A percentile compares a stretch with the other conserved stretches of the same genome.
Evolutionary conservation across 2,797 vertebrate genomes (phyloP).

Genomic region (Dicrostonyx torquatus): DNA sequence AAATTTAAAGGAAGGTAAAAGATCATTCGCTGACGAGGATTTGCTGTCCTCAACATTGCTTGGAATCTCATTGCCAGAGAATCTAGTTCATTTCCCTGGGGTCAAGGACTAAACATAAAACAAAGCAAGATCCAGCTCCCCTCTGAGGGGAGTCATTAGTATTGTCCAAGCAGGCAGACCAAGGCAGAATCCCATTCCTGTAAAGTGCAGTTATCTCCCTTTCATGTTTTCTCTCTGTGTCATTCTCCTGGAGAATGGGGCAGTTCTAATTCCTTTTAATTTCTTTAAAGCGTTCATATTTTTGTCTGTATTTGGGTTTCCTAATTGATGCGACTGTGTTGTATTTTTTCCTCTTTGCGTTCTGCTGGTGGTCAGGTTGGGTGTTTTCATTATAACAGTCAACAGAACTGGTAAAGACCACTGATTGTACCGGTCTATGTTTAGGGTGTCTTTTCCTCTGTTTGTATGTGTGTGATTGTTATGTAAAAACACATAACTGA

Average conservation of each 20-base stretch:
- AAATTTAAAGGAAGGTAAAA: slow-evolving; percentile 43
- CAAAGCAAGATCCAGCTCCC: slow-evolving; percentile 22
- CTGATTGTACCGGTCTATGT: not conserved
- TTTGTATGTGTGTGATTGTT: not conserved
- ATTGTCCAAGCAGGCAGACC: slow-evolving; percentile 47
- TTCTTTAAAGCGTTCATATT: slow-evolving; percentile 38
- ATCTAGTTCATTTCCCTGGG: slow-evolving; percentile 62
- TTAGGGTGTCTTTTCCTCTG: not conserved
- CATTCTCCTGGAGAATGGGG: not conserved
- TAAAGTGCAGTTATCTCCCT: not conserved
- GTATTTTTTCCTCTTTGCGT: slow-evolving; percentile 43
- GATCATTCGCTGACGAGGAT: slow-evolving; percentile 45
- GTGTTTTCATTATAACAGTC: slow-evolving; percentile 47
- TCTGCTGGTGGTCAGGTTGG: slow-evolving; percentile 10
- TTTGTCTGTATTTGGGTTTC: slow-evolving; percentile 31
- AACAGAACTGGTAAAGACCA: slow-evolving; percentile 49
- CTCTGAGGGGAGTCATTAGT: slow-evolving; percentile 50
- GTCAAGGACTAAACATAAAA: slow-evolving; percentile 61
- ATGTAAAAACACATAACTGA: not conserved
- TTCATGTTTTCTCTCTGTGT: not conserved
- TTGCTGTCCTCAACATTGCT: slow-evolving; percentile 52
- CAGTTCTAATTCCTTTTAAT: slow-evolving; percentile 42
- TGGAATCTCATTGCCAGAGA: slow-evolving; percentile 55
- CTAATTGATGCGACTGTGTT: not conserved
- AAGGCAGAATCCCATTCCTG: not conserved